Evolutionary conservation across 2,797 vertebrate genomes (phyloP), one percentile per base, ranked within the genome.

Genomic region (Sardinella longiceps): DNA sequence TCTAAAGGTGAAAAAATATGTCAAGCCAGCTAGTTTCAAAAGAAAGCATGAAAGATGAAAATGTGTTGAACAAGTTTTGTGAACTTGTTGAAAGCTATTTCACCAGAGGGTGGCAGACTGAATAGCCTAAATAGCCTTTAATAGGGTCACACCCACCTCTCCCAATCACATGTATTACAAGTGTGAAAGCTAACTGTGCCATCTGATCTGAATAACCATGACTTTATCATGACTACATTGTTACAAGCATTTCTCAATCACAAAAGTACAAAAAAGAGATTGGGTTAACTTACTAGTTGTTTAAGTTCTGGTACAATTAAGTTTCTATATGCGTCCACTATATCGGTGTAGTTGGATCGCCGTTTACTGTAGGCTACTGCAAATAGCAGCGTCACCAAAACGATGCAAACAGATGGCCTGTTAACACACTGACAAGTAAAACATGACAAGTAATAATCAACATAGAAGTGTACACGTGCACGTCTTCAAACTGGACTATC

Each of bases 281-380:
- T 15, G 12, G 9, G 12, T 30, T n/a, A 56, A 87, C 90, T 51
- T 92, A 96, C 95, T 94, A 95, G 91, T 86, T 89, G 92, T 82
- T 93, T 92, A 66, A 96, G 91, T 86, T 95, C 93, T 45, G 93
- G 89, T 28, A 92, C 85, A 90, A 95, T 90, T 53, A 95, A 81
- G 46, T 88, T 90, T 87, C 88, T 92, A 91, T 95, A 96, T 84
- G 91, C 90, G 84, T 48, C 87, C 88, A 95, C 89, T 85, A 96
- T 94, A 80, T 93, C 91, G 82, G 87, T 88, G 84, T 94, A 94
- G 90, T 95, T 91, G 85, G 95, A 96, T 85, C 83, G 87, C 80
- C 89, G 90, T 90, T 93, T 94, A 60, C 90, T 90, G 81, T 82
- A 89, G 58, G 91, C 90, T 85, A 86, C 87, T 83, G 88, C 86